Evolutionary conservation across 2,888 invertebrate genomes (phyloP).

Genomic region (Oxycera nigricornis): DNA sequence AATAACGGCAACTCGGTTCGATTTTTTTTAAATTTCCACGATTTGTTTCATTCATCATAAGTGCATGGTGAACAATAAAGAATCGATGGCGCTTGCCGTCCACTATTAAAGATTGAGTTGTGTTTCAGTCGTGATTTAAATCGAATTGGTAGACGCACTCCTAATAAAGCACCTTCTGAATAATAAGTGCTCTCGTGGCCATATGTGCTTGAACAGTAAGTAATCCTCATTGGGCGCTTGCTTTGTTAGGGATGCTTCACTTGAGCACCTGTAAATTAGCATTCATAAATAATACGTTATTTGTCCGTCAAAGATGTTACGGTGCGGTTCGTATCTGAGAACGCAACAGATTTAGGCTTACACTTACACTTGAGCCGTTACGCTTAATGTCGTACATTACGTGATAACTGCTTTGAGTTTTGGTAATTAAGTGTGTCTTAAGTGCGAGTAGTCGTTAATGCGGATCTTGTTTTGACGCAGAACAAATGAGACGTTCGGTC

Average conservation of each 20-base stretch:
- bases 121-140: not conserved
- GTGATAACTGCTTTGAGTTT: constrained; percentile 12
- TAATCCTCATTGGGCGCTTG: not conserved
- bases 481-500: not conserved
- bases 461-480: not conserved
- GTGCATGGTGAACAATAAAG: too few relatives aligned
- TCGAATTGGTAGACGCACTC: not conserved
- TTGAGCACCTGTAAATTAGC: constrained; percentile 9
- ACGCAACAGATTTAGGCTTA: not conserved
- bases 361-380: constrained; percentile 1
- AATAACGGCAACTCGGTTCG: too few relatives aligned
- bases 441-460: not conserved
- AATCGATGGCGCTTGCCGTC: constrained; percentile 1
- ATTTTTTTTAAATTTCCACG: too few relatives aligned
- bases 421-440: not conserved
- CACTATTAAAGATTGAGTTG: not conserved
- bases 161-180: not conserved
- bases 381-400: constrained; percentile 15
- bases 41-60: too few relatives aligned
- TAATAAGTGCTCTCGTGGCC: not conserved
- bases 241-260: not conserved
- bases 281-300: not conserved
- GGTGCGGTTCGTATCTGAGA: constrained; percentile 2
- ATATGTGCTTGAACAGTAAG: not conserved
- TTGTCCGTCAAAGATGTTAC: not conserved